A percentile compares a stretch with the other conserved stretches of the same genome.
Conservation (phyloP, 2,113 vertebrate species). For the Protobothrops mucrosquamatus region DNA sequence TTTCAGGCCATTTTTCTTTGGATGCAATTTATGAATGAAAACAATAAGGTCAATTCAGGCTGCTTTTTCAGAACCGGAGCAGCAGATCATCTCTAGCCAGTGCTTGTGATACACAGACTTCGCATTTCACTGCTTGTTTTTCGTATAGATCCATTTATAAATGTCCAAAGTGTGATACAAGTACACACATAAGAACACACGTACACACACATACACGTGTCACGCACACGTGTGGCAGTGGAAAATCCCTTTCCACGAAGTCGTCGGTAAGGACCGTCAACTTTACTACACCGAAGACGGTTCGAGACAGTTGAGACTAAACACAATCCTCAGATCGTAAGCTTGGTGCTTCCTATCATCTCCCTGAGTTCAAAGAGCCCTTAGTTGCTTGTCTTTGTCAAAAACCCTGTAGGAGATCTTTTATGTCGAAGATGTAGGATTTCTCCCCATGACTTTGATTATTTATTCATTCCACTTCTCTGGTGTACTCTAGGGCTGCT, state of each 20-base stretch:
- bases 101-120: constrained; percentile 47
- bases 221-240: too few relatives aligned
- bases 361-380: constrained; percentile 85
- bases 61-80: constrained; percentile 52
- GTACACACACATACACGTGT: too few relatives aligned
- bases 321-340: too few relatives aligned
- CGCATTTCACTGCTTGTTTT: constrained; percentile 36
- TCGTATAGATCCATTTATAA: too few relatives aligned
- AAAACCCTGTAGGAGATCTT: constrained; percentile 89
- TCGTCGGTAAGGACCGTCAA: too few relatives aligned
- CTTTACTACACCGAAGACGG: too few relatives aligned
- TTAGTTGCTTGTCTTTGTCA: constrained; percentile 95
- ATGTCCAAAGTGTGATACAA: too few relatives aligned
- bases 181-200: too few relatives aligned
- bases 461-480: constrained; percentile 91
- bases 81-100: constrained; percentile 47
- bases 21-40: constrained; percentile 65
- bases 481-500: constrained; percentile 83
- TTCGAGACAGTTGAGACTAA: too few relatives aligned
- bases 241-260: too few relatives aligned
- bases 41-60: constrained; percentile 57
- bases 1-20: constrained; percentile 61
- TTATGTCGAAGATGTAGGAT: constrained; percentile 92
- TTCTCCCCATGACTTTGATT: constrained; percentile 91
- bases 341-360: constrained; percentile 80